Base-by-base conservation (phyloP, 1,140 invertebrate species). In the Metopolophium dirhodum region DNA sequence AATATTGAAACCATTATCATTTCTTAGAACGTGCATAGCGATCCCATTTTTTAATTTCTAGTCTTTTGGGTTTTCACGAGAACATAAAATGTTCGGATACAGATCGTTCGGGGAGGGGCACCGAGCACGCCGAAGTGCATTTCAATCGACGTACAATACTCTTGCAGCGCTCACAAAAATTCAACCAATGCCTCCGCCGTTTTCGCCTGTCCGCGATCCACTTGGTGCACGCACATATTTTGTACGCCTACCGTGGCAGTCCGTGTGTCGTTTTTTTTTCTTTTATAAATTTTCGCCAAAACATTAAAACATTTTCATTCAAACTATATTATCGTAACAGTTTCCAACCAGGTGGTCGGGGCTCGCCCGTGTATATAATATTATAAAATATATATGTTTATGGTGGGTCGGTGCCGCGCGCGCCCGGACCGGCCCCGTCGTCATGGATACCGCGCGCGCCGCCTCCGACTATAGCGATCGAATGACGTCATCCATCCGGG, bases 401-500 rank as follows among this genome's bases (percentile, higher is more conserved):
- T 18, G 14, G 30, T 77, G 61, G 61, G 61, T 77, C 61, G 61
- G 61, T 77, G 89, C 35, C 37, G 37, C 57, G 37, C 68, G 45
- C 45, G 90, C 68, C 57, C 57, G 37, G 89, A 90, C 18, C 57
- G 87, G 41, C 54, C 41, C 90, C 61, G 54, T 91, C 35, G 57
- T 47, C 90, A 77, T 68, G 61, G 54, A 91, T 47, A 61, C 89
- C 57, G 35, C 57, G 61, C 45, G 91, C 45, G 18, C 82, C 91
- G 91, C 22, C 91, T 51, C 54, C 54, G 54, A 26, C 11, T 37
- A n/a, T 85, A 93, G 77, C 51, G 82, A 86, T 86, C 49, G 82
- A 49, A 85, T 93, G 91, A 93, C 91, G 91, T 93, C 91, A 93
- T 93, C 82, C 49, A 37, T 93, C 91, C 91, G 77, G 91, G 91